phyloP scores from a whole-genome alignment of 2,888 invertebrate species.

The Allophyes oxyacanthae region DNA sequence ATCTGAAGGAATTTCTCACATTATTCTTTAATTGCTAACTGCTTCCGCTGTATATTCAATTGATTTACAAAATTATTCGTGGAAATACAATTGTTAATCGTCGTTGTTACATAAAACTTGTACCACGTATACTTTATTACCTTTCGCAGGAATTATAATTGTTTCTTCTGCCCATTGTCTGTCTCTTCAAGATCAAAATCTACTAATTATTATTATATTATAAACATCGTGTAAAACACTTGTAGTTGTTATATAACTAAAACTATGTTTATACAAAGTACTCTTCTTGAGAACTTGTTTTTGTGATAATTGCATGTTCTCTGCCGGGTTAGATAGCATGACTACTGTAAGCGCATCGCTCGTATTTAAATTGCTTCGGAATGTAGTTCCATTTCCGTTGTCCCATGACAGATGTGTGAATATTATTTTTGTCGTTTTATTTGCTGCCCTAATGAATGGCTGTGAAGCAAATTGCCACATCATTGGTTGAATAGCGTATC shows the following conservation, averaged over 20 bases:
- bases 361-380: constrained; percentile 24
- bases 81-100: constrained; percentile 23
- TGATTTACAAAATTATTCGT: constrained; percentile 27
- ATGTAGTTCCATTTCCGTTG: constrained; percentile 36
- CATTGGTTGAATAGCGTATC: constrained; percentile 22
- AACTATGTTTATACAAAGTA: constrained; percentile 30
- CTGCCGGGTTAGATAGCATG: constrained; percentile 45
- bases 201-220: constrained; percentile 20
- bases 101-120: constrained; percentile 16
- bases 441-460: constrained; percentile 32
- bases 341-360: constrained; percentile 18
- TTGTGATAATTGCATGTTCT: constrained; percentile 49
- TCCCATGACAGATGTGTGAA: constrained; percentile 33
- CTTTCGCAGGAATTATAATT: constrained; percentile 34
- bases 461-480: constrained; percentile 26
- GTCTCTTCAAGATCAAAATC: constrained; percentile 50
- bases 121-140: constrained; percentile 14
- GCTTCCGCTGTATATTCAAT: constrained; percentile 36
- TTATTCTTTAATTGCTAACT: constrained; percentile 11
- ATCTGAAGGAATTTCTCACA: constrained; percentile 34
- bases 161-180: constrained; percentile 43
- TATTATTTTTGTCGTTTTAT: constrained; percentile 37
- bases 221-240: constrained; percentile 12
- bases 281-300: constrained; percentile 61
- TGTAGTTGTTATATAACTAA: constrained; percentile 25